These are phyloP conservation scores for Palaemon carinicauda DNA, from an alignment of 1,140 invertebrate genomes.

Conservation along the genomic window DNA sequence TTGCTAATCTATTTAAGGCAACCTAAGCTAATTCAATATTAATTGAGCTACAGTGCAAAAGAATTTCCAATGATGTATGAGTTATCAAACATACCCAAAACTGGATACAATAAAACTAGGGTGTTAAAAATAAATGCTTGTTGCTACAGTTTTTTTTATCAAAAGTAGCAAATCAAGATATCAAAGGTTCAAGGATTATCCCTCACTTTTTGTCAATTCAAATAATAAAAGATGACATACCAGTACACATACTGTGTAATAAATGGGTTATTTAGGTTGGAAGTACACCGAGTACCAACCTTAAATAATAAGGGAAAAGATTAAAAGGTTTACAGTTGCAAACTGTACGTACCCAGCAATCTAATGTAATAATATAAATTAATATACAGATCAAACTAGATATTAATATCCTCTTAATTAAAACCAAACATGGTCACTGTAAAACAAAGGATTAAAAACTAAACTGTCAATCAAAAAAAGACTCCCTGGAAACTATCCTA, in stretches of 20 bases:
- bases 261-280: too few relatives aligned
- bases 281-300: too few relatives aligned
- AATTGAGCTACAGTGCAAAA: constrained; percentile 53
- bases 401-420: constrained; percentile 10
- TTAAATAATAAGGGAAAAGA: too few relatives aligned
- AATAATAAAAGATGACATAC: too few relatives aligned
- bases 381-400: not conserved
- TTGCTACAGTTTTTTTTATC: constrained; percentile 23
- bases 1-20: constrained; percentile 14
- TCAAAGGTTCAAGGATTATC: constrained; percentile 13
- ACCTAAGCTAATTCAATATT: constrained; percentile 44
- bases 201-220: too few relatives aligned
- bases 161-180: not conserved
- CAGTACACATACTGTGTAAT: too few relatives aligned
- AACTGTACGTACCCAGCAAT: not conserved
- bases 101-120: constrained; percentile 31
- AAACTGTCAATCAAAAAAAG: constrained; percentile 34
- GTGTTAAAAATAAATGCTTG: constrained; percentile 25
- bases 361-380: not conserved
- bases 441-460: constrained; percentile 29
- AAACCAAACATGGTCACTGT: constrained; percentile 9
- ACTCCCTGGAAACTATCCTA: constrained; percentile 48
- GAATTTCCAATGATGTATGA: constrained; percentile 39
- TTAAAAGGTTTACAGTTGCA: not conserved
- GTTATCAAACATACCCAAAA: constrained; percentile 42